These are phyloP conservation scores for Takifugu flavidus DNA, from an alignment of 2,113 vertebrate genomes.

Conservation along the genomic window DNA sequence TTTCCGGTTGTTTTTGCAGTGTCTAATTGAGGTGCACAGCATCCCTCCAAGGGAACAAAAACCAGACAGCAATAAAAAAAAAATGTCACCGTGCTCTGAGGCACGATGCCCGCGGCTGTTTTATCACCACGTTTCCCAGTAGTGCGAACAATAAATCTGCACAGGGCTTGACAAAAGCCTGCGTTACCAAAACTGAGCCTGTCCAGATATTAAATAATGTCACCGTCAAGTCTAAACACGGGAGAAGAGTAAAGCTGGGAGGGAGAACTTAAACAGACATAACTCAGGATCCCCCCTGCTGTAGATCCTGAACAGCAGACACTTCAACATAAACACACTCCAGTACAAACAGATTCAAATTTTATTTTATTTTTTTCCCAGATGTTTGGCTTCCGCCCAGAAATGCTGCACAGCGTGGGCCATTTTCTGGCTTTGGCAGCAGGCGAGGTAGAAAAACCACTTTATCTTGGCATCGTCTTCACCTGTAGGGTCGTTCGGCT, in stretches of 20 bases:
- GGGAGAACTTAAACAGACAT: constrained; percentile 56
- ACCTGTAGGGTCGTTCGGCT: constrained; percentile 31
- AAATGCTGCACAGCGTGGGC: too few relatives aligned
- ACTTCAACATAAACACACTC: constrained; percentile 10
- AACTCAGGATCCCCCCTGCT: constrained; percentile 18
- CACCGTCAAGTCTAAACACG: constrained; percentile 53
- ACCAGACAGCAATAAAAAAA: constrained; percentile 19
- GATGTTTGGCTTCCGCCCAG: background rate
- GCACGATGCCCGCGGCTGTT: constrained; percentile 13
- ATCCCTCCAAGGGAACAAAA: constrained; percentile 33
- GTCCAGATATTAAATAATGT: constrained; percentile 54
- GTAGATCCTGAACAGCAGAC: constrained; percentile 1
- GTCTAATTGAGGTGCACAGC: constrained; percentile 29
- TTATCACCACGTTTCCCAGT: constrained; percentile 20
- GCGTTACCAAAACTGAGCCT: constrained; percentile 27
- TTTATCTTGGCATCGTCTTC: constrained; percentile 22
- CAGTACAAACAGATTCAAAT: constrained; percentile 13
- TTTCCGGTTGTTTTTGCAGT: background rate
- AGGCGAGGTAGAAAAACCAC: constrained; percentile 63
- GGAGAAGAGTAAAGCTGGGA: constrained; percentile 35
- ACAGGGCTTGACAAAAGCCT: constrained; percentile 32
- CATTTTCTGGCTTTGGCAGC: too few relatives aligned
- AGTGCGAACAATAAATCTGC: constrained; percentile 27
- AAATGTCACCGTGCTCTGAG: constrained; percentile 20
- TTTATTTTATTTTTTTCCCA: background rate